Conservation (phyloP, 2,113 vertebrate genomes). For the Ramphastos sulfuratus region DNA sequence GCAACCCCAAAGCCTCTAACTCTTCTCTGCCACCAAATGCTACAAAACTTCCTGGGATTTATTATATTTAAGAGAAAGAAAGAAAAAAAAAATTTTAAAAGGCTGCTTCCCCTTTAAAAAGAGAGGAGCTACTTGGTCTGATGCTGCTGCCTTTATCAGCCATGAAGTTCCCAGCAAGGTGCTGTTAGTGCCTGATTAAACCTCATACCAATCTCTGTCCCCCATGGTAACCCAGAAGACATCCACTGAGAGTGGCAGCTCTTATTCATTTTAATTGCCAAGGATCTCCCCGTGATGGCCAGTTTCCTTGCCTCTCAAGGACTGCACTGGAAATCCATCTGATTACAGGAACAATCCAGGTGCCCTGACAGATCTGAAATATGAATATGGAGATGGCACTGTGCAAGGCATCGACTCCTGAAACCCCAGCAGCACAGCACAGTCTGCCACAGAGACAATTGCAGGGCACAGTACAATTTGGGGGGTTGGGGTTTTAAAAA, state of each 20-base stretch:
- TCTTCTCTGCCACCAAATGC: conserved; percentile 44
- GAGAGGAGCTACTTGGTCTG: conserved; percentile 71
- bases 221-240: conserved; percentile 78
- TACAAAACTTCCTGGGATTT: conserved; percentile 60
- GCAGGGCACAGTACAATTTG: conserved; percentile 18
- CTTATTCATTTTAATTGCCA: conserved; percentile 79
- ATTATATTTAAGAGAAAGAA: conserved; percentile 59
- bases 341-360: conserved; percentile 70
- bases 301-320: conserved; percentile 75
- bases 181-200: conserved; percentile 82
- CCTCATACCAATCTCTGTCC: conserved; percentile 77
- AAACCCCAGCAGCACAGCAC: conserved; percentile 67
- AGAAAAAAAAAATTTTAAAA: conserved; percentile 57
- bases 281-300: conserved; percentile 72
- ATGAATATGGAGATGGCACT: conserved; percentile 78
- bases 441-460: conserved; percentile 63
- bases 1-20: conserved; percentile 29
- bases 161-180: conserved; percentile 81
- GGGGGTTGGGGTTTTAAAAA: too few species aligned
- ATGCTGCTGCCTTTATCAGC: conserved; percentile 75
- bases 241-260: conserved; percentile 74
- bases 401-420: conserved; percentile 62
- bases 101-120: conserved; percentile 79
- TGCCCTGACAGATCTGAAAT: conserved; percentile 77
- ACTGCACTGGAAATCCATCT: conserved; percentile 70